Evolutionary conservation across 2,113 vertebrate genomes (phyloP).

Genomic region (Actinemys pallida): DNA sequence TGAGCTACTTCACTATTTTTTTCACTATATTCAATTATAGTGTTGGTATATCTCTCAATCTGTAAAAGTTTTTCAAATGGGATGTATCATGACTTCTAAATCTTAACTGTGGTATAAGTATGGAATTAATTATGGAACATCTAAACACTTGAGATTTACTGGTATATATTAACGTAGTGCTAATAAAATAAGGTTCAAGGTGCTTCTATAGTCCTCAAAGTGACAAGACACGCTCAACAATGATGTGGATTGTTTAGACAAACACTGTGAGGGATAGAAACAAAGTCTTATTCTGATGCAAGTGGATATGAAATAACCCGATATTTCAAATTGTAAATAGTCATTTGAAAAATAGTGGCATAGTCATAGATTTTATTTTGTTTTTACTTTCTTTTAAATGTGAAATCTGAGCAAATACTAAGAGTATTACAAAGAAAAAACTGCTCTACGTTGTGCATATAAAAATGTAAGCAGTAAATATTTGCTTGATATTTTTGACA

Average conservation of each 20-base stretch:
- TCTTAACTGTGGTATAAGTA: neutral
- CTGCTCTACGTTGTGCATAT: fast-evolving
- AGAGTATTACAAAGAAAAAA: neutral
- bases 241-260: constrained; percentile 28
- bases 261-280: constrained; percentile 34
- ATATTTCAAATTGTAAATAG: neutral
- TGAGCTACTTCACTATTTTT: neutral
- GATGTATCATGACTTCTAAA: neutral
- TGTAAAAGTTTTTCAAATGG: neutral
- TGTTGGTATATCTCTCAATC: neutral
- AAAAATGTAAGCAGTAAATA: neutral
- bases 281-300: constrained; percentile 77
- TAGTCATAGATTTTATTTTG: neutral
- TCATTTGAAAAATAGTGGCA: neutral
- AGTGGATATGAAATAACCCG: neutral
- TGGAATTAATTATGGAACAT: neutral
- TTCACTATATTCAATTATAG: neutral
- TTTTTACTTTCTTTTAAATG: neutral
- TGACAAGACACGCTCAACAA: neutral
- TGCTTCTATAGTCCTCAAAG: constrained; percentile 62
- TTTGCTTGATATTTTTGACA: neutral
- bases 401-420: neutral
- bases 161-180: neutral
- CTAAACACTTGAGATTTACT: neutral
- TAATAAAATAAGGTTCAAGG: neutral